Evolutionary conservation across 2,113 vertebrate species (phyloP), one percentile per base, ranked within the genome.

Genomic region (Ictalurus furcatus): DNA sequence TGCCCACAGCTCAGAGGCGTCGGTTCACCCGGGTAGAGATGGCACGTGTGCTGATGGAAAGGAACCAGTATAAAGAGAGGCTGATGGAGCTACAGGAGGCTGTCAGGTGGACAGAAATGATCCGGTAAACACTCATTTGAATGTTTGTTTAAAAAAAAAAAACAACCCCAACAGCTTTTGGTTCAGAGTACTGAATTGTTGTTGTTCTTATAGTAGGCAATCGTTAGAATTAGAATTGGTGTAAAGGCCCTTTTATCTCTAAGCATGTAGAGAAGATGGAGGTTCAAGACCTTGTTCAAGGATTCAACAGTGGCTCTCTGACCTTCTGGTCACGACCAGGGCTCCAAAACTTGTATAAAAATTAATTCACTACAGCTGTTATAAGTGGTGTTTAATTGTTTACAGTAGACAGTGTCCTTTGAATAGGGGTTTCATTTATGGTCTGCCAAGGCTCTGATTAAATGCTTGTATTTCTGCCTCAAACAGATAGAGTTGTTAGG

Each of bases 21-120:
- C 97, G 98, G 73, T 99, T 99, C 94, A 99, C 98, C 0, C 95
- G 98, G 0, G 97, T 99, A 90, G 98, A 99, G 93, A 99, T 99
- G 98, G 98, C 98, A 0, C 94, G 98, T 0, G 98, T 99, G 73
- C 95, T 99, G 79, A 99, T 99, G 98, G 98, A 99, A 87, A 97
- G 98, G 61, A 99, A 99, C 92, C 98, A 99, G 86, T 99, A 99
- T 94, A 99, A 99, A 88, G 98, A 99, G 92, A 95, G 98, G 74
- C 93, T 99, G 87, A 99, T 99, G 98, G 98, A 99, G 94, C 96
- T 99, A 5, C 98, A 99, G 94, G 98, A 99, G 90, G 98, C 98
- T 0, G 98, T 99, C 92, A 92, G 98, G 94, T 99, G 98, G 98
- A 99, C 98, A 0, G 98, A 99, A 93, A 99, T 99, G 98, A 99